Evolutionary conservation across 1,140 invertebrate genomes (phyloP).

Genomic region (Yoshiicerus persimilis): DNA sequence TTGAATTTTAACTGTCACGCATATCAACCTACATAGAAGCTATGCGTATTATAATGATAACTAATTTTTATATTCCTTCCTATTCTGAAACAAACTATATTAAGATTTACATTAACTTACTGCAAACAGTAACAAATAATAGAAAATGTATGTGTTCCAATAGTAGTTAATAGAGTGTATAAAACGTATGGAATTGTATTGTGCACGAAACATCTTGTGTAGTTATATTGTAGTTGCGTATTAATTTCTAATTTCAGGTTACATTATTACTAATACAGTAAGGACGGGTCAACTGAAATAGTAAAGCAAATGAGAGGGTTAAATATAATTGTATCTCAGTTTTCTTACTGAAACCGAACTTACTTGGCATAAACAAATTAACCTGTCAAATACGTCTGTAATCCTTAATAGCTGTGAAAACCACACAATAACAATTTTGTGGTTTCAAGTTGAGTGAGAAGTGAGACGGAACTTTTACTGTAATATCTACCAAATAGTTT

Average conservation of each 20-base stretch:
- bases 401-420: background rate
- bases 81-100: too few relatives aligned
- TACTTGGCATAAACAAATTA: slow-evolving; percentile 6
- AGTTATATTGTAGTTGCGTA: too few relatives aligned
- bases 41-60: too few relatives aligned
- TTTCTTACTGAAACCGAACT: background rate
- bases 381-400: background rate
- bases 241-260: too few relatives aligned
- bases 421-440: background rate
- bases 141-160: too few relatives aligned
- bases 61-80: too few relatives aligned
- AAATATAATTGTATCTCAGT: background rate
- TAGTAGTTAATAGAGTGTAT: too few relatives aligned
- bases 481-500: background rate
- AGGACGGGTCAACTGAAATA: background rate
- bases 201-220: too few relatives aligned
- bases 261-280: too few relatives aligned
- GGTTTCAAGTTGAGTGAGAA: background rate
- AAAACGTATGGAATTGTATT: too few relatives aligned
- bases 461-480: background rate
- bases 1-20: background rate
- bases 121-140: too few relatives aligned
- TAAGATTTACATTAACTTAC: too few relatives aligned
- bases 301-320: background rate
- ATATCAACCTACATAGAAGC: background rate